phyloP scores from a whole-genome alignment of 2,888 invertebrate genomes.

The Athripsodes cinereus region DNA sequence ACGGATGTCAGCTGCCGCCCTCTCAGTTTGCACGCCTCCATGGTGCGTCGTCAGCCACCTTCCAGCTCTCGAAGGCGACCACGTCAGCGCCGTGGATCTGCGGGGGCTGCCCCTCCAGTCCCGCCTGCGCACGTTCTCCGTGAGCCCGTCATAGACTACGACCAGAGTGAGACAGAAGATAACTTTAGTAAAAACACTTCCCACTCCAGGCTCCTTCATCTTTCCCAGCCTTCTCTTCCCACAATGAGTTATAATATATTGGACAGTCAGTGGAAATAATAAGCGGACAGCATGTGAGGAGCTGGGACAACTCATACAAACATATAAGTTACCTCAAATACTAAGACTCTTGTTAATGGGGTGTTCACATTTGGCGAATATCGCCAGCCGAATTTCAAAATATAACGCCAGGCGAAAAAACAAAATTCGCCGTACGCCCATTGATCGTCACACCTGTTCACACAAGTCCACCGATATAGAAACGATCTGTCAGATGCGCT shows the following conservation, averaged over 20 bases:
- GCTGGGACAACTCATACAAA: no score
- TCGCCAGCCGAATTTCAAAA: no score
- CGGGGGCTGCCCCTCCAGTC: not conserved
- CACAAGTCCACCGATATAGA: no score
- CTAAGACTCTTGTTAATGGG: no score
- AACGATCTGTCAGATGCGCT: no score
- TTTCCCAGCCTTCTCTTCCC: conserved; percentile 23
- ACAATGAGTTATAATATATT: conserved; percentile 18
- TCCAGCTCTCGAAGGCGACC: not conserved
- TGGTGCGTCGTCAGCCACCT: conserved; percentile 2
- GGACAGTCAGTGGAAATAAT: no score
- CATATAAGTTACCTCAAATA: no score
- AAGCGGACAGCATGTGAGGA: no score
- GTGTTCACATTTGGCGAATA: no score
- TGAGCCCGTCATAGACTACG: conserved; percentile 47
- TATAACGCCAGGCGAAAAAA: no score
- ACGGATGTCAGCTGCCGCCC: conserved; percentile 33
- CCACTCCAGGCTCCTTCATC: conserved; percentile 35
- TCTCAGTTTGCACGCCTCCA: conserved; percentile 16
- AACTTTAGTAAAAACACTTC: conserved; percentile 16
- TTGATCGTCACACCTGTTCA: no score
- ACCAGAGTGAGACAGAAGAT: conserved; percentile 47
- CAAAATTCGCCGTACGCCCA: no score
- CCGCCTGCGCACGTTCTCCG: conserved; percentile 25
- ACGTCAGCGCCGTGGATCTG: not conserved